A percentile compares a stretch with the other conserved stretches of the same genome.
These are phyloP conservation scores for Syrista parreyssii DNA, from an alignment of 2,888 invertebrate species.

Conservation along the genomic window DNA sequence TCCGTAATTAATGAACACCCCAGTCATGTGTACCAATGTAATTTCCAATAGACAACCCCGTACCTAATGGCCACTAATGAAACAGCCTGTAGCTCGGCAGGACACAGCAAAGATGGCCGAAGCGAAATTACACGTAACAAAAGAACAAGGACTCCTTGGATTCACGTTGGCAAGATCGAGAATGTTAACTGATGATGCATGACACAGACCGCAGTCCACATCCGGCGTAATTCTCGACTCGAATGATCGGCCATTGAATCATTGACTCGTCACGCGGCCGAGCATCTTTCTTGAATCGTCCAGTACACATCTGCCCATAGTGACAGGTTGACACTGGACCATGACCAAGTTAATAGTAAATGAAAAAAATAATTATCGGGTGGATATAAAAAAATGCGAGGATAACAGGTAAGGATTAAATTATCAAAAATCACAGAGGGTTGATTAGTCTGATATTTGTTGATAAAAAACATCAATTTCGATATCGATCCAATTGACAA, in stretches of 20 bases:
- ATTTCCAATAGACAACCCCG: background rate
- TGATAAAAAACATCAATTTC: background rate
- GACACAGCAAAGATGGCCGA: background rate
- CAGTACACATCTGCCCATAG: background rate
- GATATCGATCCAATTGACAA: background rate
- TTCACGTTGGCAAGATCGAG: conserved; percentile 5
- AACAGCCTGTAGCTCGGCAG: background rate
- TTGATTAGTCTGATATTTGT: background rate
- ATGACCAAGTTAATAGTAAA: background rate
- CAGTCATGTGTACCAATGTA: background rate
- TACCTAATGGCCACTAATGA: background rate
- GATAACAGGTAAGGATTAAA: background rate
- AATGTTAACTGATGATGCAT: conserved; percentile 59
- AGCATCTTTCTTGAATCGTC: background rate
- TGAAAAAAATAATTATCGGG: background rate
- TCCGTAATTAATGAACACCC: background rate
- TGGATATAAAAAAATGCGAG: background rate
- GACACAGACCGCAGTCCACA: conserved; percentile 65
- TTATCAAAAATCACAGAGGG: background rate
- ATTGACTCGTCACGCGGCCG: background rate
- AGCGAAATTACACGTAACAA: background rate
- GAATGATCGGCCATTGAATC: conserved; percentile 27
- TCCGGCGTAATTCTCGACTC: conserved; percentile 54
- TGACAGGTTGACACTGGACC: background rate
- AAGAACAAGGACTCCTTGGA: background rate